Conservation (phyloP, 2,797 vertebrate genomes). For the Telmatherina bonti region DNA sequence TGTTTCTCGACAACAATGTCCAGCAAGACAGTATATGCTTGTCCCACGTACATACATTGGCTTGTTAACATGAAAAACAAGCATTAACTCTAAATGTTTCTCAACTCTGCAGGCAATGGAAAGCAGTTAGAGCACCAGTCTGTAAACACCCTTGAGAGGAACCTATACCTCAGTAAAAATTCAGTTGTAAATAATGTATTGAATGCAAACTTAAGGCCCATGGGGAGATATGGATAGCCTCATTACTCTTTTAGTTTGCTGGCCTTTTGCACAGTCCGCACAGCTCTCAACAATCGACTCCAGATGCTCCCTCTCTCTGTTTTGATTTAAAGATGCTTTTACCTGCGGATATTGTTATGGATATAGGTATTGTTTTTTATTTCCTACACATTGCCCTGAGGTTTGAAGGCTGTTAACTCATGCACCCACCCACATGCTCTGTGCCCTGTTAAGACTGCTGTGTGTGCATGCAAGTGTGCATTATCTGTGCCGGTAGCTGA, state of each 20-base stretch:
- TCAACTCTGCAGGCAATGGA: slow-evolving; percentile 65
- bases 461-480: slow-evolving; percentile 44
- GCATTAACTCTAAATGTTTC: slow-evolving; percentile 50
- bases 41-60: slow-evolving; percentile 25
- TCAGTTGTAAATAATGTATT: slow-evolving; percentile 85
- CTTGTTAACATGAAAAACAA: slow-evolving; percentile 51
- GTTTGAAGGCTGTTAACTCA: slow-evolving; percentile 70
- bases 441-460: slow-evolving; percentile 48
- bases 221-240: slow-evolving; percentile 77
- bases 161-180: slow-evolving; percentile 80
- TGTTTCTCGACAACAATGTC: neutral
- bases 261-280: slow-evolving; percentile 72
- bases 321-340: slow-evolving; percentile 83
- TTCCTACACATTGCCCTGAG: slow-evolving; percentile 68
- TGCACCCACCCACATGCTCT: slow-evolving; percentile 70
- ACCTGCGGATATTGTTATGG: slow-evolving; percentile 81
- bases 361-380: slow-evolving; percentile 78
- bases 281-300: slow-evolving; percentile 70
- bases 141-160: slow-evolving; percentile 78
- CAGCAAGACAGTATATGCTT: slow-evolving; percentile 12
- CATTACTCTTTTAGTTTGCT: slow-evolving; percentile 80
- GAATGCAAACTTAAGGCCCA: slow-evolving; percentile 83
- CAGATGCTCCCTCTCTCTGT: slow-evolving; percentile 67
- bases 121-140: slow-evolving; percentile 77
- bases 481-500: slow-evolving; percentile 72